These are phyloP conservation scores for Mobula birostris DNA, from an alignment of 2,113 vertebrate genomes.

Conservation along the genomic window DNA sequence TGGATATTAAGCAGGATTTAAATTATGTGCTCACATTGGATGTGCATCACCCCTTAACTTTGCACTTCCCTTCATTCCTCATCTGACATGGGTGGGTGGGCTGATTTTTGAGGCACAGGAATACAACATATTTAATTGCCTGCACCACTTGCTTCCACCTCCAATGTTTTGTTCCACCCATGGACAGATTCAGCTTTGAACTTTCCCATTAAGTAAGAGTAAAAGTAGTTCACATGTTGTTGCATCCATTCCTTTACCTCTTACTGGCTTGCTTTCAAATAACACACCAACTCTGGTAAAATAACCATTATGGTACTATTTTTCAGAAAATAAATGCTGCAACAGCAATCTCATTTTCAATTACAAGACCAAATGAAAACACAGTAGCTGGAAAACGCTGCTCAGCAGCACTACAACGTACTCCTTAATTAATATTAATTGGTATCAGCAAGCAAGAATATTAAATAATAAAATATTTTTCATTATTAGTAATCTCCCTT, in stretches of 20 bases:
- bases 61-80: neutral
- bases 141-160: neutral
- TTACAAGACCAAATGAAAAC: too few relatives aligned
- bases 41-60: neutral
- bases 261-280: neutral
- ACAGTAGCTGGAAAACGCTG: too few relatives aligned
- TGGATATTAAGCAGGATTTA: neutral
- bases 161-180: neutral
- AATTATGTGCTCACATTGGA: neutral
- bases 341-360: neutral
- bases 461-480: neutral
- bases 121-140: too few relatives aligned
- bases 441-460: neutral
- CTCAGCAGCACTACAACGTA: too few relatives aligned
- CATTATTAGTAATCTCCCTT: neutral
- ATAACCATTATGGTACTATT: too few relatives aligned
- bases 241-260: neutral
- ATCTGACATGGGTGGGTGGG: neutral
- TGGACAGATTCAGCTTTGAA: neutral
- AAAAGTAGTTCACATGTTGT: neutral
- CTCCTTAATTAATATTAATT: neutral
- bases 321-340: neutral
- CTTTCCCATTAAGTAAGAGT: neutral
- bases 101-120: neutral
- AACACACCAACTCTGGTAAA: neutral